Base-by-base conservation (phyloP, 2,113 vertebrate species). In the Alligator mississippiensis region DNA sequence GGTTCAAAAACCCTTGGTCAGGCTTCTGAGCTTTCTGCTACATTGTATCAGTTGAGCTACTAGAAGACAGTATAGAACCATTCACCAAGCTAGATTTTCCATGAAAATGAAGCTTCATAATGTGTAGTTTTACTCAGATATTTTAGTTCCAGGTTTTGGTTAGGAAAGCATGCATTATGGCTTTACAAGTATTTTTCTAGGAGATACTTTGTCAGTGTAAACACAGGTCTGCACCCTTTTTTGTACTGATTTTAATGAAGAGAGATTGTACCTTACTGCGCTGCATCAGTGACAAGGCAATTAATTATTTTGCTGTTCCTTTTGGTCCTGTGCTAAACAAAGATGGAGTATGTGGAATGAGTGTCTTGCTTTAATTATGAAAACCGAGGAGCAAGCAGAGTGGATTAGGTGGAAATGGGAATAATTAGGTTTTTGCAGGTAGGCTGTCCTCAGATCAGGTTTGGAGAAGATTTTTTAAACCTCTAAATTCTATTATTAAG, bases 331-430 rank as follows among this genome's bases (percentile, higher is more conserved):
- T 68, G 11, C 11, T 27, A 57, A 13, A 68, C 66, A 68, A 68
- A 68, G 30, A 30, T 5, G 27, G n/a, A 55, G 34, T 0, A 0
- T 6, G 59, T 11, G n/a, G 61, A 7, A 10, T 15, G 0, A 25
- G 6, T 4, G 57, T 11, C 47, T 9, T 15, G 57, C 47, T 60
- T 18, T 70, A 11, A n/a, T 34, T 68, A 5, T 30, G 78, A 47
- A 17, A 22, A 34, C 28, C 60, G 0, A 21, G 25, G 74, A 76
- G 38, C 38, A 55, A 75, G 47, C 15, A 68, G 28, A 70, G 30
- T 17, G 34, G 30, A 19, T 74, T 27, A 5, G 28, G 13, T 21
- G 5, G 5, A 5, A n/a, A 2, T 1, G 24, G 30, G 34, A 38
- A 38, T 34, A 62, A 47, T 4, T 60, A 4, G n/a, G 47, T 8